Conservation (phyloP, 2,797 vertebrate genomes). For the Pterois miles region DNA sequence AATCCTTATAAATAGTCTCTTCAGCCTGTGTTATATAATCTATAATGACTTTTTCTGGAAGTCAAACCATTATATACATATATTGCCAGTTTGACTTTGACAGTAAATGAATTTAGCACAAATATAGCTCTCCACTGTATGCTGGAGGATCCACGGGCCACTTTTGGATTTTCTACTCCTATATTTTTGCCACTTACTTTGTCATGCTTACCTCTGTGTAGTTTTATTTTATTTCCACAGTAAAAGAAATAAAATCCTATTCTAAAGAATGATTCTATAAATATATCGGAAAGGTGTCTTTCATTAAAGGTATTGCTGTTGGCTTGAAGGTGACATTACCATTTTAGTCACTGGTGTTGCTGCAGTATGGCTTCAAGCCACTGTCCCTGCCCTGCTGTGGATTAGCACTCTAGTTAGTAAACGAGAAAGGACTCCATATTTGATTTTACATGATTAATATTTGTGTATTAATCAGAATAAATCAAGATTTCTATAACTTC, state of each 20-base stretch:
- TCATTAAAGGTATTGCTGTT: too few species aligned
- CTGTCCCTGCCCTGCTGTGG: too few species aligned
- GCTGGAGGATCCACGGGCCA: not conserved
- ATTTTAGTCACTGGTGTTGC: too few species aligned
- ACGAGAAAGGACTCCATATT: too few species aligned
- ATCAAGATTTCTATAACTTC: too few species aligned
- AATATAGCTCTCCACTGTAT: not conserved
- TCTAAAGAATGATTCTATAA: not conserved
- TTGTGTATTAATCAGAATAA: too few species aligned
- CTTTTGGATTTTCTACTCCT: not conserved
- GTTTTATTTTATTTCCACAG: not conserved
- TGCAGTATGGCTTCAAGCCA: too few species aligned
- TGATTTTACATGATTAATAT: too few species aligned
- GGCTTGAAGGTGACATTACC: too few species aligned
- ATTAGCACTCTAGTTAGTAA: too few species aligned
- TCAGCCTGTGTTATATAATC: conserved; percentile 32
- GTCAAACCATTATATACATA: conserved; percentile 34
- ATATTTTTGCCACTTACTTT: not conserved
- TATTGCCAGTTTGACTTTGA: conserved; percentile 30
- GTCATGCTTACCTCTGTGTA: not conserved
- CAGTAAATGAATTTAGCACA: conserved; percentile 3
- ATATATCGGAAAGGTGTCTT: not conserved
- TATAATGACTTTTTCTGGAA: conserved; percentile 42
- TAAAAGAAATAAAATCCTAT: not conserved
- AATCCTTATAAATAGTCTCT: conserved; percentile 50